Conservation (phyloP, 2,113 vertebrate species). For the Heterochromis multidens region DNA sequence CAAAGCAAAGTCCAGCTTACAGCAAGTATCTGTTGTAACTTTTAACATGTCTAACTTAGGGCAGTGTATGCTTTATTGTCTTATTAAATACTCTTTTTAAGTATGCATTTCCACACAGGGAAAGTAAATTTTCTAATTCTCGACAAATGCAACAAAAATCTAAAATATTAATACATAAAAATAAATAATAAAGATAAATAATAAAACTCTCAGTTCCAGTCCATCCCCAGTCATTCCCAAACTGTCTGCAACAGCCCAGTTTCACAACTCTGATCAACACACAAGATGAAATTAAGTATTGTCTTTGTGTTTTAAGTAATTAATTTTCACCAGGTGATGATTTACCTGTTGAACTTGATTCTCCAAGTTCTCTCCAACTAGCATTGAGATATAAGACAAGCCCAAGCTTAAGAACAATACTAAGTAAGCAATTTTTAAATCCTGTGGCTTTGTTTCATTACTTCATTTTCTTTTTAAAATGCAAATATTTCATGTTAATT, state of each 20-base stretch:
- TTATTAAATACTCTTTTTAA: neutral
- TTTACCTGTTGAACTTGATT: no score
- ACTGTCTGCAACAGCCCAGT: neutral
- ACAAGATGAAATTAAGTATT: no score
- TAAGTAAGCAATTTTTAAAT: neutral
- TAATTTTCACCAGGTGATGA: no score
- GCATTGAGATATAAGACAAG: no score
- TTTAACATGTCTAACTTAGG: neutral
- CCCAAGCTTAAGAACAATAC: no score
- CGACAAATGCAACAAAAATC: neutral
- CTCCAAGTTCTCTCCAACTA: no score
- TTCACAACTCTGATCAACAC: no score
- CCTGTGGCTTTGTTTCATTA: neutral
- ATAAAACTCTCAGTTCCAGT: neutral
- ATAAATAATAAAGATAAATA: neutral
- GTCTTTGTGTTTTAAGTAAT: no score
- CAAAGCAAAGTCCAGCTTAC: constrained; percentile 18
- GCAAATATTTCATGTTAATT: neutral
- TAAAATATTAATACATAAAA: no score
- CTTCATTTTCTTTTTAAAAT: neutral
- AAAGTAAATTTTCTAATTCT: neutral
- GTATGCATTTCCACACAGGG: neutral
- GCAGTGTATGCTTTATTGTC: neutral
- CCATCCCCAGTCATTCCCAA: neutral
- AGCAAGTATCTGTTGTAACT: neutral